Percentiles rank a stretch among this genome's conserved stretches.
Evolutionary conservation across 1,140 invertebrate genomes (phyloP).

Genomic region (Bicyclus anynana): DNA sequence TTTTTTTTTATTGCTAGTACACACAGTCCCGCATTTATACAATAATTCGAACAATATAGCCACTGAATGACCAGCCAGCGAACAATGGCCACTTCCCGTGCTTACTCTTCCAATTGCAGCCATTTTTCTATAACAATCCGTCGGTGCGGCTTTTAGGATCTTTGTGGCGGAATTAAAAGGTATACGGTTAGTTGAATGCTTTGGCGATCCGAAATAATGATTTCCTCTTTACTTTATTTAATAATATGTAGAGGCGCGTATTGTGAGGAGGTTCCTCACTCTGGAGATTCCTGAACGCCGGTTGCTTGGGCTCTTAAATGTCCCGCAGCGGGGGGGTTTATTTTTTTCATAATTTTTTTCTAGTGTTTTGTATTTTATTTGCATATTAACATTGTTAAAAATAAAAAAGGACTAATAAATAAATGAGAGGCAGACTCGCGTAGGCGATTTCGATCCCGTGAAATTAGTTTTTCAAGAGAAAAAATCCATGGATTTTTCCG

Average conservation of each 20-base stretch:
- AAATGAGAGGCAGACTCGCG: too few relatives aligned
- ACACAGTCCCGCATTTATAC: conserved; percentile 14
- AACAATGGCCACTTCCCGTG: conserved; percentile 26
- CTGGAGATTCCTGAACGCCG: too few relatives aligned
- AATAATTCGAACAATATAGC: conserved; percentile 27
- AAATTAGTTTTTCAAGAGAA: too few relatives aligned
- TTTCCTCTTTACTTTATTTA: conserved; percentile 33
- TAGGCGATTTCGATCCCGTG: too few relatives aligned
- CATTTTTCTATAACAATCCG: conserved; percentile 43
- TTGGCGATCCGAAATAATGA: conserved; percentile 52
- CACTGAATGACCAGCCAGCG: conserved; percentile 23
- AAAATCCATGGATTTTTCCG: too few relatives aligned
- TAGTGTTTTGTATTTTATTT: too few relatives aligned
- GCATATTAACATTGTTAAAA: too few relatives aligned
- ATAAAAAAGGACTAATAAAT: too few relatives aligned
- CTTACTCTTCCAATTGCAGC: conserved; percentile 26
- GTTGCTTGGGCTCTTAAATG: too few relatives aligned
- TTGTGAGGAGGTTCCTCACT: too few relatives aligned
- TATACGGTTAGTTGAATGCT: conserved; percentile 36
- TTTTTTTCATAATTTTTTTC: too few relatives aligned
- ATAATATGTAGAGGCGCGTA: neutral
- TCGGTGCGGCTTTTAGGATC: conserved; percentile 33
- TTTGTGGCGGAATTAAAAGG: conserved; percentile 33
- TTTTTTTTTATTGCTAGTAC: conserved; percentile 14
- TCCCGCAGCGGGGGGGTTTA: too few relatives aligned